Conservation (phyloP, 2,888 invertebrate species). For the Meghimatium bilineatum region DNA sequence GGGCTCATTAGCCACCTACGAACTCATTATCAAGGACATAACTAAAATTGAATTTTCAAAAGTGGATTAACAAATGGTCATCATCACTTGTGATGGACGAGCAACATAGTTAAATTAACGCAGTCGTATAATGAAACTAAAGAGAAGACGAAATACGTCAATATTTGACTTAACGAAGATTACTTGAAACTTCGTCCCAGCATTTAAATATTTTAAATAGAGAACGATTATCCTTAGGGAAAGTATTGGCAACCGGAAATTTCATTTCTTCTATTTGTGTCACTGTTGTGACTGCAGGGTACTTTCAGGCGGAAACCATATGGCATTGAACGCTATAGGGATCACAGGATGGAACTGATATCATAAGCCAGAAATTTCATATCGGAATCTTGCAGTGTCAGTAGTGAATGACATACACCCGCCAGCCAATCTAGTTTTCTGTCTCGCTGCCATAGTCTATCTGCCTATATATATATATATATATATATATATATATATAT, state of each 20-base stretch:
- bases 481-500: conserved; percentile 4
- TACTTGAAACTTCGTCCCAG: background rate
- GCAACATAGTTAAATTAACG: no score
- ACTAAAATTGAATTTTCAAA: no score
- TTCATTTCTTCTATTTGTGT: conserved; percentile 4
- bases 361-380: background rate
- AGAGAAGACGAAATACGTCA: no score
- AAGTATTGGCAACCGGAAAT: conserved; percentile 31
- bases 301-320: background rate
- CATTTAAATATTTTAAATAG: background rate
- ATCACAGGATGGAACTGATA: background rate
- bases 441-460: no score
- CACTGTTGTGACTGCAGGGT: background rate
- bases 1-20: no score
- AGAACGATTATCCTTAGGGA: background rate
- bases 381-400: no score
- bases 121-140: no score
- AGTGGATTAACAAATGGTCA: no score
- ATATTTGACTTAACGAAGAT: conserved; percentile 10
- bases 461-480: background rate
- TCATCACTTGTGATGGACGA: no score
- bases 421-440: no score
- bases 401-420: no score
- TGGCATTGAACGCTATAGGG: background rate
- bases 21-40: no score